These are phyloP conservation scores for Monopterus albus DNA, from an alignment of 2,113 vertebrate species.

Conservation along the genomic window DNA sequence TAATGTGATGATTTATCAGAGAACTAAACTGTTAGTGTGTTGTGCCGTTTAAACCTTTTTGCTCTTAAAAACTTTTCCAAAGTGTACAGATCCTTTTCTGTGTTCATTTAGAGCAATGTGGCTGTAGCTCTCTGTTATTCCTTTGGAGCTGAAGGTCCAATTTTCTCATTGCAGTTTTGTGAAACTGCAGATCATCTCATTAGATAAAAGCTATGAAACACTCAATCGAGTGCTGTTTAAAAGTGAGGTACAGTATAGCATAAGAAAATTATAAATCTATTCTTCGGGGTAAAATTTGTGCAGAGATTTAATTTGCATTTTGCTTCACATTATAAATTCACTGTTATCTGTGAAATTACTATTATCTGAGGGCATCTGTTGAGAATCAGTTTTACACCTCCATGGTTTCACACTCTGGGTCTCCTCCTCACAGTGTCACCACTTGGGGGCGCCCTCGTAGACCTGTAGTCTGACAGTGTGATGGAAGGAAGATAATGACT, in stretches of 20 bases:
- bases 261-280: conserved; percentile 74
- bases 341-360: conserved; percentile 81
- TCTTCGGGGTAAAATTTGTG: conserved; percentile 76
- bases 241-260: conserved; percentile 64
- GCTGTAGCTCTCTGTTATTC: background rate
- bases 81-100: background rate
- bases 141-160: conserved; percentile 53
- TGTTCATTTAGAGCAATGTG: conserved; percentile 10
- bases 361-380: conserved; percentile 76
- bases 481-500: conserved; percentile 21
- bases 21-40: conserved; percentile 10
- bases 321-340: conserved; percentile 71
- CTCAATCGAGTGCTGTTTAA: conserved; percentile 69
- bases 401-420: conserved; percentile 53
- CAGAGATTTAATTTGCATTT: conserved; percentile 80
- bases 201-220: conserved; percentile 68
- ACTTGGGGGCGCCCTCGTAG: conserved; percentile 78
- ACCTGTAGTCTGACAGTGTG: conserved; percentile 42
- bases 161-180: conserved; percentile 54
- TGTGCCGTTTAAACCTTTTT: conserved; percentile 3
- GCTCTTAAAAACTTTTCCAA: conserved; percentile 16
- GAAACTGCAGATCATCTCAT: conserved; percentile 65
- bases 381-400: conserved; percentile 71
- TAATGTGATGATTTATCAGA: conserved; percentile 13
- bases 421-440: conserved; percentile 57